Evolutionary conservation across 2,888 invertebrate species (phyloP), one percentile per base, ranked within the genome.

Genomic region (Heliconius sara): DNA sequence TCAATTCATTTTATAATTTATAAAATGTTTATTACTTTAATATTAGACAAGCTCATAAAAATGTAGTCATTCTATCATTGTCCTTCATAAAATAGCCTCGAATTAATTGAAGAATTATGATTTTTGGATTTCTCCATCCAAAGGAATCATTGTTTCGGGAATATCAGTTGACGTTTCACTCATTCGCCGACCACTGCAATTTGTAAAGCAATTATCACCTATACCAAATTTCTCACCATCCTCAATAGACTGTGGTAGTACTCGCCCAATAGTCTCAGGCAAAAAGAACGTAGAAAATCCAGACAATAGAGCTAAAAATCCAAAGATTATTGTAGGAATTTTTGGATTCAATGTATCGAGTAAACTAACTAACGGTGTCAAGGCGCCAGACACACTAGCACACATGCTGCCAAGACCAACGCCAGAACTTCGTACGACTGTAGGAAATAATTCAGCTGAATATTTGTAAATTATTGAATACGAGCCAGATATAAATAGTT

Each of bases 401-500:
- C 97, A 97, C 97, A 98, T 98, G 7, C 98, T 97, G 6, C 98
- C 98, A 43, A 98, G 92, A 0, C 98, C 98, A 85, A 98, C 96
- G 0, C 98, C 98, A 0, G 98, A 98, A 88, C 98, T 98, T 30
- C 98, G 96, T 3, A 98, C 96, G 0, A 98, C 98, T 0, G 98
- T 98, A 0, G 98, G 98, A 87, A 98, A 98, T 12, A 98, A 90
- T 91, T 98, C 98, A 0, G 98, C 98, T 0, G 98, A 98, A 89
- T 98, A 98, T 87, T 98, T 98, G 89, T 98, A 98, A 83, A 98
- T 97, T 27, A 98, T 97, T 1, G 97, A 98, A 90, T 97, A 98
- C 0, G 98, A 98, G 75, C 97, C 97, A 30, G 98, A 97, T 85
- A 98, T 98, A 86, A 98, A 97, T 57, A 98, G 95, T 91, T 98